Conservation (phyloP, 2,797 vertebrate species). For the Valencia hispanica region DNA sequence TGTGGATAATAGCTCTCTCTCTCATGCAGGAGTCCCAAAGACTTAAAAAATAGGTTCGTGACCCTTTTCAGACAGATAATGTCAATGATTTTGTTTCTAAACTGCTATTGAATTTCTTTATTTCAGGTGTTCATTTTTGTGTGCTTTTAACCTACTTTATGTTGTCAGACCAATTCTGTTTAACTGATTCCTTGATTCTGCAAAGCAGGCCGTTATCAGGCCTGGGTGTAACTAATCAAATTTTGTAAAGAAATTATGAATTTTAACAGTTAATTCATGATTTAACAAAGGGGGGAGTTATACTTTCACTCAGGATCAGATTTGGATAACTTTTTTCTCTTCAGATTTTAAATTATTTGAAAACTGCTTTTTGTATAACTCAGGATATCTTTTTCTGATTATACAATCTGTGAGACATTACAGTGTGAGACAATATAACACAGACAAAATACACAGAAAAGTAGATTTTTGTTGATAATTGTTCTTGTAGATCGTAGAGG, state of each 20-base stretch:
- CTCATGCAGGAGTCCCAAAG: too few species aligned
- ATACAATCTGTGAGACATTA: neutral
- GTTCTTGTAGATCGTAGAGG: too few species aligned
- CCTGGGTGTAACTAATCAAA: neutral
- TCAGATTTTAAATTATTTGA: neutral
- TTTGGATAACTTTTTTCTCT: neutral
- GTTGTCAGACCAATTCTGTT: neutral
- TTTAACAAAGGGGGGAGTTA: neutral
- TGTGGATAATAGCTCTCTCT: too few species aligned
- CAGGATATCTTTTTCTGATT: neutral
- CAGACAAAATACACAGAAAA: too few species aligned
- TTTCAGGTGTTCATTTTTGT: neutral
- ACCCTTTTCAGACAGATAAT: too few species aligned
- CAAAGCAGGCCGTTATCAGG: neutral
- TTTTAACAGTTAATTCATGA: neutral
- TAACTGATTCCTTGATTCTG: neutral
- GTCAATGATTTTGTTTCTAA: too few species aligned
- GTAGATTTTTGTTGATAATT: too few species aligned
- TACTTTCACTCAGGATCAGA: too few species aligned
- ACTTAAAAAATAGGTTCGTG: too few species aligned
- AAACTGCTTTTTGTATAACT: too few species aligned
- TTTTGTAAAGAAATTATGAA: neutral
- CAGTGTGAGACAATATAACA: neutral
- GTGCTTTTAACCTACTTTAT: neutral
- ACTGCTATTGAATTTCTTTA: too few species aligned